Evolutionary conservation across 2,888 invertebrate genomes (phyloP).

Genomic region (Orthosia incerta): DNA sequence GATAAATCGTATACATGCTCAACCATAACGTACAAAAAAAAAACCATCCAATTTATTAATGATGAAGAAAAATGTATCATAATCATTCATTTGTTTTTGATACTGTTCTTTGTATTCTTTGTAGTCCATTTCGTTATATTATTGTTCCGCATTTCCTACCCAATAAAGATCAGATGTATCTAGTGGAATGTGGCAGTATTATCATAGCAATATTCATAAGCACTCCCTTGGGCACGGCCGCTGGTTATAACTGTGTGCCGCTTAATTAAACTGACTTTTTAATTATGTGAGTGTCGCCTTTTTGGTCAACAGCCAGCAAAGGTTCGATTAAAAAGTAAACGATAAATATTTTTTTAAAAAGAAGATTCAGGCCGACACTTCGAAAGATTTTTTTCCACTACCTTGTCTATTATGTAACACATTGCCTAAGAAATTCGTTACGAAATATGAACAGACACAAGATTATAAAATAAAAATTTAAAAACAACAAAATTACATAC

Average conservation of each 20-base stretch:
- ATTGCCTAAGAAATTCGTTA: too few species aligned
- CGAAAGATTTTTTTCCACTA: too few species aligned
- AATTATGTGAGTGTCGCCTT: conserved; percentile 32
- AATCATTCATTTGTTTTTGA: neutral
- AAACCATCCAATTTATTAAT: too few species aligned
- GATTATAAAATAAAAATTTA: too few species aligned
- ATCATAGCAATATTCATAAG: conserved; percentile 40
- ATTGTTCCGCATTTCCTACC: conserved; percentile 9
- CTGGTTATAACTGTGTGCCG: conserved; percentile 38
- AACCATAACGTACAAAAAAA: too few species aligned
- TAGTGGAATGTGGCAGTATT: conserved; percentile 42
- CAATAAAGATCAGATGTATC: conserved; percentile 33
- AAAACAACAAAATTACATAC: too few species aligned
- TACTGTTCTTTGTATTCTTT: neutral
- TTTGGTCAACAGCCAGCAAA: conserved; percentile 12
- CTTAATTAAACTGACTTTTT: conserved; percentile 54
- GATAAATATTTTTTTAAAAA: neutral
- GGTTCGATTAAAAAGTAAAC: conserved; percentile 9
- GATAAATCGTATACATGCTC: too few species aligned
- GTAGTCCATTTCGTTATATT: neutral
- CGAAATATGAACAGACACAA: too few species aligned
- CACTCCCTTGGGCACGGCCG: conserved; percentile 36
- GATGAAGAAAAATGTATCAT: neutral
- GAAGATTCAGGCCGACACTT: neutral
- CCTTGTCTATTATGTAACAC: too few species aligned